Conservation (phyloP, 1,140 invertebrate genomes). For the Drosophila pandora region DNA sequence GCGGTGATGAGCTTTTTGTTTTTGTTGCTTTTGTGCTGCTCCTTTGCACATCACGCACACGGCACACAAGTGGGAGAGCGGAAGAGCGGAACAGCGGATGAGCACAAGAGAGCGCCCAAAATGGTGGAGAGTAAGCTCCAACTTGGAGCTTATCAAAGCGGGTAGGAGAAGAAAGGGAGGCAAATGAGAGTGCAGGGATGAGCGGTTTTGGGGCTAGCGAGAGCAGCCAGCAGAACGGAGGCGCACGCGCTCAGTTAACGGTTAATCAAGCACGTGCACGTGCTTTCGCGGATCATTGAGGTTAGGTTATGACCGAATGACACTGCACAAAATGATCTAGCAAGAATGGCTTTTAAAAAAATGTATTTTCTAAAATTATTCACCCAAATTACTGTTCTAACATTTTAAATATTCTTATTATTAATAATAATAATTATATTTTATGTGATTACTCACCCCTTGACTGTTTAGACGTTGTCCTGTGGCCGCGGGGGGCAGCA, state of each 20-base stretch:
- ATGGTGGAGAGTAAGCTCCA: not conserved
- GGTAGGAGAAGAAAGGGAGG: not conserved
- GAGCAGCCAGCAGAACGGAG: not conserved
- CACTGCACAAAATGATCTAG: not conserved
- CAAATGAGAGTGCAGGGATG: not conserved
- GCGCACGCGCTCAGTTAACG: conserved; percentile 35
- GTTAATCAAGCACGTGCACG: conserved; percentile 42
- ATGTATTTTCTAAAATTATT: not conserved
- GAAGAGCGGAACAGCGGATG: conserved; percentile 4
- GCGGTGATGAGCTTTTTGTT: not conserved
- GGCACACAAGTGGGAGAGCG: conserved; percentile 47
- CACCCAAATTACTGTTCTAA: not conserved
- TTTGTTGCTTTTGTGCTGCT: conserved; percentile 23
- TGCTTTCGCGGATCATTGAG: conserved; percentile 17
- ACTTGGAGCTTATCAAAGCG: not conserved
- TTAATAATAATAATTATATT: not conserved
- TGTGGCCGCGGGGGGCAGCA: conserved; percentile 56
- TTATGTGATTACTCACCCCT: conserved; percentile 53
- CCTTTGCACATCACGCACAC: conserved; percentile 75
- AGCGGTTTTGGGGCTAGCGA: not conserved
- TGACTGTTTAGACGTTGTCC: conserved; percentile 57
- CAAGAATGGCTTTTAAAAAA: too few species aligned
- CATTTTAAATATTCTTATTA: not conserved
- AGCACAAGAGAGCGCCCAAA: not conserved
- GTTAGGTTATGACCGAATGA: conserved; percentile 24